A percentile compares a stretch with the other conserved stretches of the same genome.
phyloP scores from a whole-genome alignment of 2,797 vertebrate species.

The Chaetodon trifasciatus region DNA sequence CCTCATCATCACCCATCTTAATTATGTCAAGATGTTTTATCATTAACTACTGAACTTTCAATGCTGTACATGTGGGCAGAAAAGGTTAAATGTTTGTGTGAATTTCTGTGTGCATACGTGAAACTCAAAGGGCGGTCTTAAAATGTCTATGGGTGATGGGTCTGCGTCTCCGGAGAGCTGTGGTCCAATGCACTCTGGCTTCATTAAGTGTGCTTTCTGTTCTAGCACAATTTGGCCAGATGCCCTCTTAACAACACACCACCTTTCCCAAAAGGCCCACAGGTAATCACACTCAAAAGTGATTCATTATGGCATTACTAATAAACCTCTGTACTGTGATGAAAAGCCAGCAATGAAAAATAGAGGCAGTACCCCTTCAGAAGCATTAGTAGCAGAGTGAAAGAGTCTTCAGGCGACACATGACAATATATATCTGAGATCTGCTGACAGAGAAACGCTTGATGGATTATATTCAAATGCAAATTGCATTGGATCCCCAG shows the following conservation, averaged over 20 bases:
- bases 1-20: slow-evolving; percentile 21
- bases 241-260: slow-evolving; percentile 54
- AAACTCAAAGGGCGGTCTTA: slow-evolving; percentile 25
- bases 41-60: neutral
- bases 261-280: slow-evolving; percentile 54
- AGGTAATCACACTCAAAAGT: slow-evolving; percentile 64
- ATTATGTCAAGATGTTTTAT: slow-evolving; percentile 40
- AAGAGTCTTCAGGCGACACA: slow-evolving; percentile 15
- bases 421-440: slow-evolving; percentile 5
- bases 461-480: slow-evolving; percentile 11
- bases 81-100: slow-evolving; percentile 17
- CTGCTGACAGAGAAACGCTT: slow-evolving; percentile 14
- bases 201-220: slow-evolving; percentile 57
- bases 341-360: slow-evolving; percentile 57
- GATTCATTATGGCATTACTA: slow-evolving; percentile 69
- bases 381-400: neutral
- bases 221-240: slow-evolving; percentile 51
- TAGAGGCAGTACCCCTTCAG: slow-evolving; percentile 22
- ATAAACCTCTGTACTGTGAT: slow-evolving; percentile 64
- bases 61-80: neutral
- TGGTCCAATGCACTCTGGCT: slow-evolving; percentile 53
- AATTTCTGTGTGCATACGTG: neutral
- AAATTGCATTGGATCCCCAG: neutral
- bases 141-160: slow-evolving; percentile 29
- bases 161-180: slow-evolving; percentile 38